Percentiles rank a stretch among this genome's conserved stretches.
Evolutionary conservation across 1,140 invertebrate genomes (phyloP).

Genomic region (Magallana ariakensis): DNA sequence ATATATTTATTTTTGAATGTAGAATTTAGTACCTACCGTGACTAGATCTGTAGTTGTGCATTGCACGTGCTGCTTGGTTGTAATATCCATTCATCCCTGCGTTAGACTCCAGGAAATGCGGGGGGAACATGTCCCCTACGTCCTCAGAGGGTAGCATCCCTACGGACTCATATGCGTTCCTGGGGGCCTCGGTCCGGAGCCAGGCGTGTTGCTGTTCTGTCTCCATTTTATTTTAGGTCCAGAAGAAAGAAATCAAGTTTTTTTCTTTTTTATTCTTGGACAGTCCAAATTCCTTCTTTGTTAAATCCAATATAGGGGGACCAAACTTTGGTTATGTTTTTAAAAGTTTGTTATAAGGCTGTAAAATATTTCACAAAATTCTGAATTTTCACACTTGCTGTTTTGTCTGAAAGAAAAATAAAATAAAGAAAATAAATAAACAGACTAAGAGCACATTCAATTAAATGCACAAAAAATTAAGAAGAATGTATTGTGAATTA

Average conservation of each 20-base stretch:
- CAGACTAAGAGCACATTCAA: no score
- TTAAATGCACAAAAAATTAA: no score
- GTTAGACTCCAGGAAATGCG: conserved; percentile 66
- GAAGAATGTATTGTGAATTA: no score
- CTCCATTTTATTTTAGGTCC: conserved; percentile 40
- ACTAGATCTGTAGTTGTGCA: conserved; percentile 64
- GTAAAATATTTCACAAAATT: background rate
- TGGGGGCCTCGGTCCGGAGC: conserved; percentile 61
- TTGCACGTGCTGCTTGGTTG: conserved; percentile 58
- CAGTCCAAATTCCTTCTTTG: background rate
- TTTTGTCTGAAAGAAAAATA: background rate
- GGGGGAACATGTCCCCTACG: conserved; percentile 72
- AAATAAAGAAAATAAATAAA: background rate
- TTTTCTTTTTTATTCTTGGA: conserved; percentile 3
- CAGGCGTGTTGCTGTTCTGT: conserved; percentile 67
- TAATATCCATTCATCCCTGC: conserved; percentile 63
- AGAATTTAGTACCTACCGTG: conserved; percentile 61
- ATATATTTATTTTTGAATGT: background rate
- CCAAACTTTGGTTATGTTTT: no score
- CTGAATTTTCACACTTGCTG: background rate
- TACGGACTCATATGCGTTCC: conserved; percentile 60
- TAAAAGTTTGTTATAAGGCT: no score
- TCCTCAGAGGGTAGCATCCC: conserved; percentile 69
- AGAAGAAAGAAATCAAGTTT: background rate
- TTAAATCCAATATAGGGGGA: background rate